Evolutionary conservation across 2,797 vertebrate species (phyloP).

Genomic region (Kryptopterus vitreolus): DNA sequence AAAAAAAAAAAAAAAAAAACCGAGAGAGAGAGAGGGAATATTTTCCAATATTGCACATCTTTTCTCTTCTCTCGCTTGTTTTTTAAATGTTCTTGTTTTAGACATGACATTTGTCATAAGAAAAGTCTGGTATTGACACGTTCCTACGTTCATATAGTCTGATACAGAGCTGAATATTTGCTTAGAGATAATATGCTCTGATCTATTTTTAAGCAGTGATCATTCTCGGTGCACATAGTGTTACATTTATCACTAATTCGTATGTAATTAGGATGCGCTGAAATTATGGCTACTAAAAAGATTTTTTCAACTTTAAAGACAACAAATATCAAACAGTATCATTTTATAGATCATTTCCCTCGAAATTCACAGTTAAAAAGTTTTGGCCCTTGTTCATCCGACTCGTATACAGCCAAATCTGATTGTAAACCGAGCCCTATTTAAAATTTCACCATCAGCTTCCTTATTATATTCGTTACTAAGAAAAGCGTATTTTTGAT

Average conservation of each 20-base stretch:
- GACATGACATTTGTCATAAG: conserved; percentile 44
- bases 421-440: not conserved
- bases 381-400: conserved; percentile 3
- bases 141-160: conserved; percentile 25
- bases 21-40: conserved; percentile 1
- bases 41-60: conserved; percentile 50
- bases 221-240: conserved; percentile 20
- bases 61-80: conserved; percentile 7
- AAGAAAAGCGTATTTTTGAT: not conserved
- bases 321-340: not conserved
- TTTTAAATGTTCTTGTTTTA: conserved; percentile 23
- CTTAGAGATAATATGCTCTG: conserved; percentile 31
- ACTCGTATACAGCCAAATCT: not conserved
- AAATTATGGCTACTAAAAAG: not conserved
- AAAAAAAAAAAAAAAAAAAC: not conserved
- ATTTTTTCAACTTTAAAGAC: not conserved
- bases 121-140: conserved; percentile 12
- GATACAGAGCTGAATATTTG: conserved; percentile 38
- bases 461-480: not conserved
- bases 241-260: conserved; percentile 35
- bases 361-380: not conserved
- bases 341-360: not conserved
- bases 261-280: conserved; percentile 5
- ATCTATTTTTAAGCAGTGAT: conserved; percentile 47
- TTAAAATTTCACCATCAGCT: not conserved